Base-by-base conservation (phyloP, 2,797 vertebrate genomes). In the Lindbergichthys nudifrons region DNA sequence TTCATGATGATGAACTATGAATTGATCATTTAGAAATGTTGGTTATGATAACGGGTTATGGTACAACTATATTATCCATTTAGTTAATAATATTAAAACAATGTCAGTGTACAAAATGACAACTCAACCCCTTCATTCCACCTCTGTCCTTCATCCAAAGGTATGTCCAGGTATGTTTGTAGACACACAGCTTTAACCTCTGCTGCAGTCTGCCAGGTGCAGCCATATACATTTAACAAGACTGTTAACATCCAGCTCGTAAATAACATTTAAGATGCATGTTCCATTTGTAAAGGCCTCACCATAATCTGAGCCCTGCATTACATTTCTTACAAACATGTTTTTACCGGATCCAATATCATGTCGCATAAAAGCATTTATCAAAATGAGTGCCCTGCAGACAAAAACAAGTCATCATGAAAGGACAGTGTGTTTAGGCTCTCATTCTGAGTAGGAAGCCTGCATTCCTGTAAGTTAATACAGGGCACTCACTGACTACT, bases 381-480 rank as follows among this genome's bases (percentile, higher is more conserved):
- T 66, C 67, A 79, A 81, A 87, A 78, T 16, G 51, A 80, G 70
- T 79, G n/a, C 36, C 71, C 64, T 43, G 58, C 26, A 74, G 83
- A 85, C 76, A 77, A 79, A 89, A 70, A 77, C 67, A 84, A 79
- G 56, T 39, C 42, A 43, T 82, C 54, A 72, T 81, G 72, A 84
- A 85, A 88, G 75, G 66, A 48, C 5, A 43, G 58, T 86, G 81
- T 90, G 75, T 87, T 84, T 79, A 46, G 80, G 85, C 87, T 91
- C 75, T 36, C 82, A 70, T 82, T 77, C 57, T 74, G 66, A 73
- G 82, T 41, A 67, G 73, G 77, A 73, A 77, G 60, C 62, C 83
- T 73, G 70, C 82, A 89, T 91, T 85, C 82, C 75, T 89, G 90
- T 87, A 90, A 90, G 86, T 57, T 85, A 89, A 92, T 87, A 91